Evolutionary conservation across 2,888 invertebrate species (phyloP).

Genomic region (Ptychoptera contaminata): DNA sequence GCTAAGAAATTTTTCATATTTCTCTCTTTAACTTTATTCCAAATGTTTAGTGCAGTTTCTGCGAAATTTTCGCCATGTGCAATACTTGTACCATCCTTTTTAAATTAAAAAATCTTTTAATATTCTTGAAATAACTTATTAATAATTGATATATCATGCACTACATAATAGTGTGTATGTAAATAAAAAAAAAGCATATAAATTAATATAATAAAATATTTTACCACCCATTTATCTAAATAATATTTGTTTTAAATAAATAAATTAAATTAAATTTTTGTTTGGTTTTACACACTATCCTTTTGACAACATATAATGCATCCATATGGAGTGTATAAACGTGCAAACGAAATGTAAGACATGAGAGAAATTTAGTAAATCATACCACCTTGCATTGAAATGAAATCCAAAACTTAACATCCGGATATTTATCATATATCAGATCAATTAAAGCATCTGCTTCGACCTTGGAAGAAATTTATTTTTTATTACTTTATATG

Average conservation of each 20-base stretch:
- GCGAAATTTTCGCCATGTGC: conserved; percentile 70
- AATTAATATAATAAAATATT: background rate
- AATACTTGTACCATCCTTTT: conserved; percentile 41
- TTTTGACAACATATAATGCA: background rate
- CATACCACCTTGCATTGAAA: conserved; percentile 66
- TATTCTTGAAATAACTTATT: background rate
- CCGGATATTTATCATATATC: conserved; percentile 56
- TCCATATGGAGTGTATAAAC: background rate
- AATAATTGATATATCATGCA: background rate
- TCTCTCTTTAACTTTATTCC: conserved; percentile 38
- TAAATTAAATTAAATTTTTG: background rate
- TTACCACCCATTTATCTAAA: background rate
- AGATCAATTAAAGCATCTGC: conserved; percentile 68
- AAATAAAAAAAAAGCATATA: background rate
- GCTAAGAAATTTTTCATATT: conserved; percentile 59
- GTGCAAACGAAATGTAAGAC: background rate
- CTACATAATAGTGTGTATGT: too few relatives aligned
- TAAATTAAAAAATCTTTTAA: conserved; percentile 2
- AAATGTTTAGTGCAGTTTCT: conserved; percentile 54
- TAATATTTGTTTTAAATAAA: too few relatives aligned
- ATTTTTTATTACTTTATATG: conserved; percentile 1
- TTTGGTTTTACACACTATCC: background rate
- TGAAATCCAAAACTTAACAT: conserved; percentile 67
- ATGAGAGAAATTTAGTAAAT: conserved; percentile 4
- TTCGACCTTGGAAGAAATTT: conserved; percentile 35